These are phyloP conservation scores for Telmatherina bonti DNA, from an alignment of 2,797 vertebrate species.

Conservation along the genomic window DNA sequence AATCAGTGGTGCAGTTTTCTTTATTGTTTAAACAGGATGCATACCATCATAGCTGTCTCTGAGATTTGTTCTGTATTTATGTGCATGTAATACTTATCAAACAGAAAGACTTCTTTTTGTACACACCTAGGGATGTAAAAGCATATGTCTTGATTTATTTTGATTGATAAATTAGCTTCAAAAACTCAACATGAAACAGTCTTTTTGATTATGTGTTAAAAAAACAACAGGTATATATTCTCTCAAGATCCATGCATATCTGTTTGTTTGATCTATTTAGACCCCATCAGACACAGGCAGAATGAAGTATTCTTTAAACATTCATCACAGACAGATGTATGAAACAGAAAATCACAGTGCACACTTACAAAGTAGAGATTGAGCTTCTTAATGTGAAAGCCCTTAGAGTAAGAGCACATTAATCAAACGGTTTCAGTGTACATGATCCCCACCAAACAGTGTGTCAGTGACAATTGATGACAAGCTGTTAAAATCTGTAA, in stretches of 20 bases:
- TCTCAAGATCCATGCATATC: conserved; percentile 6
- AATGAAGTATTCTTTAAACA: not conserved
- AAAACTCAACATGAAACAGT: not conserved
- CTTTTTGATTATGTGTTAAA: not conserved
- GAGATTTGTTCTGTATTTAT: not conserved
- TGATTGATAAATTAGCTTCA: not conserved
- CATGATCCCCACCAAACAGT: no score
- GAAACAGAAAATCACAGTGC: not conserved
- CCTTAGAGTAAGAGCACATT: not conserved
- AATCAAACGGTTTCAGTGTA: not conserved
- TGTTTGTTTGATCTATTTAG: conserved; percentile 7
- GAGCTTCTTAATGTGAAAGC: not conserved
- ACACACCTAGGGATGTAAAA: not conserved
- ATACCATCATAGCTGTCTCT: not conserved
- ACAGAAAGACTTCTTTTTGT: not conserved
- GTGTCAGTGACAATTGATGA: no score
- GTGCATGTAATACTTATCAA: conserved; percentile 16
- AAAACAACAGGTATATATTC: conserved; percentile 22
- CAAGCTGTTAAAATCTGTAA: no score
- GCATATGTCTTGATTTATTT: conserved; percentile 7
- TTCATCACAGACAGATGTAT: not conserved
- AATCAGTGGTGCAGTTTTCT: not conserved
- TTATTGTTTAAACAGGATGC: not conserved
- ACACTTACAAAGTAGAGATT: not conserved
- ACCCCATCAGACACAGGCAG: not conserved